Evolutionary conservation across 2,113 vertebrate genomes (phyloP), one percentile per base, ranked within the genome.

Genomic region (Ramphastos sulfuratus): DNA sequence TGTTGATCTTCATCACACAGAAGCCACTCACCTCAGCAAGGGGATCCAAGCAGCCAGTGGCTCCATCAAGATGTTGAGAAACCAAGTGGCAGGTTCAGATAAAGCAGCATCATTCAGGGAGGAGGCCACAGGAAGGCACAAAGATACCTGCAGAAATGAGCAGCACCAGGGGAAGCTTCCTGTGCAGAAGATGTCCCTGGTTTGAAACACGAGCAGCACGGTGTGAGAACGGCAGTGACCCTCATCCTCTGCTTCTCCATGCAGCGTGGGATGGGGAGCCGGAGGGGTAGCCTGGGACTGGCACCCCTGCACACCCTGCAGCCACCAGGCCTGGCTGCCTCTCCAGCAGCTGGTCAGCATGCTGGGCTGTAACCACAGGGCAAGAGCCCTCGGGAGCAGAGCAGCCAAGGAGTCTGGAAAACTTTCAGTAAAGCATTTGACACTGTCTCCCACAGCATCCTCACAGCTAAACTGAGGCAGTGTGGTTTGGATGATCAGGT

Each of bases 21-120:
- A 91, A 94, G 67, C 31, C 82, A 66, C 79, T 84, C 78, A 73
- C 69, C 85, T 85, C 72, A 58, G 42, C 30, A 48, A 69, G 73
- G 50, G 50, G 44, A 35, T 66, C 39, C 31, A 56, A 76, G 31
- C 24, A 83, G 50, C 30, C 77, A 39, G 64, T 9, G 72, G 60
- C 69, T 50, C 28, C 75, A 83, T 23, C 44, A 10, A 37, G 39
- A 83, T 33, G 74, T 4, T 83, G 72, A 42, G 61, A 87, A 35
- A 76, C 39, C 13, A 55, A 65, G 58, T 9, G 52, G 55, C 66
- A 39, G 15, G 30, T 17, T 58, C 61, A 72, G 66, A 33, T 33
- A 60, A 72, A 69, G 69, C 5, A 20, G 50, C 30, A 4, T 6
- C 16, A 20, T 48, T 61, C n/a, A 66, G 19, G 21, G 33, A 64